Base-by-base conservation (phyloP, 1,140 invertebrate genomes). In the Drosophila pachea region DNA sequence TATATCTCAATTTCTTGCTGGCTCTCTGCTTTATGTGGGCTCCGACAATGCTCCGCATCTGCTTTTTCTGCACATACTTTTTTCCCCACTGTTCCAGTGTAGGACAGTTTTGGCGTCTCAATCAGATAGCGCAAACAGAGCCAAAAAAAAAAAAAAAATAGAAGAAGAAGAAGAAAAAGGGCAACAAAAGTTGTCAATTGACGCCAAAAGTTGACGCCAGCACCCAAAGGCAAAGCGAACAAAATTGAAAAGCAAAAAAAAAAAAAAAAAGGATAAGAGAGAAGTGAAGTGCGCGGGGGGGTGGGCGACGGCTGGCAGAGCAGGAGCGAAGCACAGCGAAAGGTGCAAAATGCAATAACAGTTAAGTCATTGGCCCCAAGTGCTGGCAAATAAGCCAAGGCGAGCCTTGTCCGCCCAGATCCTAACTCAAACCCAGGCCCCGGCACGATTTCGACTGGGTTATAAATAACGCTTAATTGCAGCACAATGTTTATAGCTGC, bases 381-480 rank as follows among this genome's bases (percentile, higher is more conserved):
- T 61, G 68, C 64, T 71, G 68, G 63, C 68, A 67, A 71, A 71
- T 56, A 67, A 71, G 54, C 40, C 62, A 65, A 38, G 45, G 12
- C 36, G 48, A 61, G 22, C 22, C 22, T 22, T 22, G 22, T 22
- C 22, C 22, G 22, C 22, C 16, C 36, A 7, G 38, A 45, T 7
- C 63, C 53, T 55, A 31, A 56, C 33, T 32, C 48, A 45, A 49
- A 33, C 31, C 35, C 45, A 0, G 38, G n/a, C 12, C 22, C 14
- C 33, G 16, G 33, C 14, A 64, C 55, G 45, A 55, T 55, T 55
- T 42, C 67, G 53, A 36, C 60, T 33, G 49, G 71, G 69, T 82
- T 78, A 82, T 84, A 84, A 84, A 84, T 84, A 86, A 86, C 73
- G 60, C 74, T 84, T 84, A 84, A 84, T 84, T 84, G 79, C 79